These are phyloP conservation scores for Trichonephila inaurata DNA, from an alignment of 1,140 invertebrate genomes.

Conservation along the genomic window DNA sequence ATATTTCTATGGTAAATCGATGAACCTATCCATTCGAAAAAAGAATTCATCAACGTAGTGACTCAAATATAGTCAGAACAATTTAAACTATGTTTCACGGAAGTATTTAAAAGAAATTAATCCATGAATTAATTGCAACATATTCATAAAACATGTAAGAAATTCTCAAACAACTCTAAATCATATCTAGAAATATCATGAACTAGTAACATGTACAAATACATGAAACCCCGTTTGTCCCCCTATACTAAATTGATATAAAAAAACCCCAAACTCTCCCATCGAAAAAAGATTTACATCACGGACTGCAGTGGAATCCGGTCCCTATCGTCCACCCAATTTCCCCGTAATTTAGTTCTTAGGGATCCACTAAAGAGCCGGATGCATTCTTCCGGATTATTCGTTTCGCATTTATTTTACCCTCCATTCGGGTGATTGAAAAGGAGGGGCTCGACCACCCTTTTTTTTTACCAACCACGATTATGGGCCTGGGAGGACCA, in stretches of 20 bases:
- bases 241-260: neutral
- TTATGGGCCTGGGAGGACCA: neutral
- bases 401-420: slow-evolving; percentile 15
- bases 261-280: neutral
- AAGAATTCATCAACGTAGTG: too few relatives aligned
- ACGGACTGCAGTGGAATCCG: neutral
- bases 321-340: neutral
- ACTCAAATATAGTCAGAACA: too few relatives aligned
- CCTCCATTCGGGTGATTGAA: neutral
- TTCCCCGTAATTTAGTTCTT: neutral
- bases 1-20: too few relatives aligned
- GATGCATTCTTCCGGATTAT: slow-evolving; percentile 14
- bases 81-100: too few relatives aligned
- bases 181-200: neutral
- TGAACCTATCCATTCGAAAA: too few relatives aligned
- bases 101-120: too few relatives aligned
- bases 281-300: neutral
- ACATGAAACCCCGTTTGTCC: neutral
- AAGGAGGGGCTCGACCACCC: neutral
- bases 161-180: too few relatives aligned
- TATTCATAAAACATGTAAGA: too few relatives aligned
- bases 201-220: neutral
- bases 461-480: neutral
- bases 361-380: neutral
- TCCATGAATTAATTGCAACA: too few relatives aligned